A percentile compares a stretch with the other conserved stretches of the same genome.
Conservation (phyloP, 2,888 invertebrate species). For the Isotomurus palustris region DNA sequence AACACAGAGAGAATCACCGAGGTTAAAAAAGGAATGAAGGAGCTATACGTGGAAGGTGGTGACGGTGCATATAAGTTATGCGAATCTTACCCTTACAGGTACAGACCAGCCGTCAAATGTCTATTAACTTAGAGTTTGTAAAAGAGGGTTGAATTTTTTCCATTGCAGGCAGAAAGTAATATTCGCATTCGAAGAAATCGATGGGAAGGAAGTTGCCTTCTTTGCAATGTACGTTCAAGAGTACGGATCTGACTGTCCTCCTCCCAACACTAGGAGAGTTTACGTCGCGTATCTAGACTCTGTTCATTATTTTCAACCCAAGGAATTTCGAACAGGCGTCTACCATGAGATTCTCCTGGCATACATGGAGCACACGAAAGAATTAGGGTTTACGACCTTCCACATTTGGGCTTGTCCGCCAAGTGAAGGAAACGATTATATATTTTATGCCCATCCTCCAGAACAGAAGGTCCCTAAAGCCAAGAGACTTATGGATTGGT, state of each 20-base stretch:
- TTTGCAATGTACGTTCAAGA: constrained; percentile 99
- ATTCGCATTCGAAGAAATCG: constrained; percentile 98
- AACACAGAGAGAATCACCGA: constrained; percentile 96
- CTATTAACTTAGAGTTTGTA: background rate
- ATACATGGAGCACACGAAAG: constrained; percentile 97
- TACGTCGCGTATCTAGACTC: constrained; percentile 99
- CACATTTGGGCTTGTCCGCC: constrained; percentile 99
- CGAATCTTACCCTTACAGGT: background rate
- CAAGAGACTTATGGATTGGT: constrained; percentile 98
- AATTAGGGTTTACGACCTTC: constrained; percentile 96
- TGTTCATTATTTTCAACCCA: constrained; percentile 98
- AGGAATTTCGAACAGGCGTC: constrained; percentile 92
- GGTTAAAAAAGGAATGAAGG: constrained; percentile 94
- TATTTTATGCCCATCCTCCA: constrained; percentile 98
- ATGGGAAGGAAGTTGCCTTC: constrained; percentile 97
- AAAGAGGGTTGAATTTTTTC: background rate
- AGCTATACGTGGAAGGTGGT: constrained; percentile 63
- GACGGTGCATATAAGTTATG: background rate
- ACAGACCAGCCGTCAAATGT: too few species aligned
- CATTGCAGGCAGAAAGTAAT: constrained; percentile 96
- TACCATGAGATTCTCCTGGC: constrained; percentile 99
- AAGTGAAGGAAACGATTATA: constrained; percentile 99
- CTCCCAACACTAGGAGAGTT: constrained; percentile 92
- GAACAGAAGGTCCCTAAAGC: constrained; percentile 99
- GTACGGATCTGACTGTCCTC: constrained; percentile 93